phyloP scores from a whole-genome alignment of 2,113 vertebrate genomes.

The Dryoscopus gambensis region DNA sequence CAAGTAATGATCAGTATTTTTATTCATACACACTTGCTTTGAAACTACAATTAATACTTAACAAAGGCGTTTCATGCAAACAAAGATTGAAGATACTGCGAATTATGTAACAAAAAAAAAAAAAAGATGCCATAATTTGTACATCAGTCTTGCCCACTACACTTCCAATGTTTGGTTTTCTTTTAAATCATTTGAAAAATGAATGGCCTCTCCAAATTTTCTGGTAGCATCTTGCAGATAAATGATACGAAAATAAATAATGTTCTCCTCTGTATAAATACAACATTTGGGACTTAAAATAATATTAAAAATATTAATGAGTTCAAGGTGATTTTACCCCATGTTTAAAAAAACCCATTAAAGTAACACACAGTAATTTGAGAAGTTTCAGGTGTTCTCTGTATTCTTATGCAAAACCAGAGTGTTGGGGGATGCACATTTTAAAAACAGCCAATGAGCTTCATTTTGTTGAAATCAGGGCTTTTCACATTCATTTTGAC shows the following conservation, averaged over 20 bases:
- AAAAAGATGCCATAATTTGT: slow-evolving; percentile 8
- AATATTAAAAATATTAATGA: neutral
- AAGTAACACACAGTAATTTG: neutral
- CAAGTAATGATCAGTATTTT: slow-evolving; percentile 54
- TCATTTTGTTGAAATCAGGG: neutral
- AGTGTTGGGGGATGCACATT: neutral
- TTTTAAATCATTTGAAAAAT: neutral
- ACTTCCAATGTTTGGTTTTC: neutral
- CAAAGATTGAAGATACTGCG: slow-evolving; percentile 11
- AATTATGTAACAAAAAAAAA: neutral
- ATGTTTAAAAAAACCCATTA: neutral
- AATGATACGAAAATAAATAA: slow-evolving; percentile 6
- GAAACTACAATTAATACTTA: slow-evolving; percentile 71
- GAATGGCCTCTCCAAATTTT: neutral
- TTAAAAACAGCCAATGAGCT: neutral
- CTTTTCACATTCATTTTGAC: neutral
- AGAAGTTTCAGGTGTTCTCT: neutral
- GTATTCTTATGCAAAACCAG: neutral
- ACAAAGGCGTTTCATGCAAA: slow-evolving; percentile 76
- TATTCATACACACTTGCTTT: slow-evolving; percentile 73
- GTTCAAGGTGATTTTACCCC: neutral
- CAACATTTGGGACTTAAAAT: neutral
- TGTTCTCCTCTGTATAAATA: neutral
- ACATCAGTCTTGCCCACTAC: slow-evolving; percentile 19
- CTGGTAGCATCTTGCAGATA: neutral